These are phyloP conservation scores for Diacarnus erythraeanus DNA, from an alignment of 37 sponge, comb jelly and placozoan species.

Conservation along the genomic window DNA sequence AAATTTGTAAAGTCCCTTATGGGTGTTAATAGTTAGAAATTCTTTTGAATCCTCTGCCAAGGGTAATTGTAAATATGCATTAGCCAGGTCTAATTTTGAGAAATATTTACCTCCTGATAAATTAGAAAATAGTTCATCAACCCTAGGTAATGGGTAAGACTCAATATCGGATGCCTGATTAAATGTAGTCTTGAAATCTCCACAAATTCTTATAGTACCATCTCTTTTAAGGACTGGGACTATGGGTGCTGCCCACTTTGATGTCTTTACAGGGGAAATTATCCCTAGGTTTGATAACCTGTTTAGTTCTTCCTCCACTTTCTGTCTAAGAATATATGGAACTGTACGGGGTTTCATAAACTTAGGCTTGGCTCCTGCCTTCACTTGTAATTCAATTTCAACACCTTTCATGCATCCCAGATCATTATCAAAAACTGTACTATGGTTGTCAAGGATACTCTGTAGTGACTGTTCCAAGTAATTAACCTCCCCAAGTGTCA, in stretches of 20 bases:
- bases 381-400: constrained; percentile 6
- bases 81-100: too few species aligned
- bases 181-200: constrained; percentile 19
- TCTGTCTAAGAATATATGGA: constrained; percentile 20
- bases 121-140: constrained; percentile 39
- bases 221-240: constrained; percentile 58
- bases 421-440: constrained; percentile 32
- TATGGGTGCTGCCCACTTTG: constrained; percentile 67
- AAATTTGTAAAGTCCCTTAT: neutral
- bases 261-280: constrained; percentile 47
- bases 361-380: neutral
- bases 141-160: constrained; percentile 45
- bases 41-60: too few species aligned
- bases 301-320: constrained; percentile 39
- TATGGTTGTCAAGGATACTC: neutral
- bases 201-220: constrained; percentile 19
- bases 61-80: too few species aligned
- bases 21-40: constrained; percentile 6
- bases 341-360: constrained; percentile 36
- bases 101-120: too few species aligned
- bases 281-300: constrained; percentile 15
- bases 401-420: constrained; percentile 27
- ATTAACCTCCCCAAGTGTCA: neutral
- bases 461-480: neutral
- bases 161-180: constrained; percentile 35